Conservation (phyloP, 2,888 invertebrate species). For the Pogonocherus hispidulus region DNA sequence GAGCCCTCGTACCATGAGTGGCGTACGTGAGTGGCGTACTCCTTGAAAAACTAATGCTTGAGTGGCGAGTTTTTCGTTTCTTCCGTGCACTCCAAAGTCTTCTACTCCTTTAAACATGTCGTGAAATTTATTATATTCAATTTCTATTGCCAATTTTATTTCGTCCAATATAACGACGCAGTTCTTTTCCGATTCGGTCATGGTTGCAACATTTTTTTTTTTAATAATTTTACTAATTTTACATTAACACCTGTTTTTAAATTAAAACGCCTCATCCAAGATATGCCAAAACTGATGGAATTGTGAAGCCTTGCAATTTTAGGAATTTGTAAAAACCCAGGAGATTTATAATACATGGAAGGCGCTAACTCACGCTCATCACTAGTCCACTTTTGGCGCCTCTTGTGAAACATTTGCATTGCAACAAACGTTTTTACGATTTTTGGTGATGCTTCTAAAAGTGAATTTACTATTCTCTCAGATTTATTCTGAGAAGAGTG, state of each 20-base stretch:
- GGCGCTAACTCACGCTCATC: not conserved
- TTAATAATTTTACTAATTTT: no score
- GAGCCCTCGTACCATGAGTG: not conserved
- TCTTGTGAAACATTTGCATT: not conserved
- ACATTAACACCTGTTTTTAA: not conserved
- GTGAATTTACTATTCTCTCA: no score
- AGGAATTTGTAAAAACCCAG: not conserved
- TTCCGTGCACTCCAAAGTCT: not conserved
- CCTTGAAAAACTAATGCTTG: not conserved
- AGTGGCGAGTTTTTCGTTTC: not conserved
- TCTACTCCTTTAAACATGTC: not conserved
- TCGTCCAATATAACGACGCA: no score
- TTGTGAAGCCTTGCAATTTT: no score
- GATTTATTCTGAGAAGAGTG: no score
- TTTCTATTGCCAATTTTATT: no score
- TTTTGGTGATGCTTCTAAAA: no score
- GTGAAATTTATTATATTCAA: not conserved
- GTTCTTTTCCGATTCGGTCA: no score
- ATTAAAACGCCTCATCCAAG: not conserved
- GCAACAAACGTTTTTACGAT: not conserved
- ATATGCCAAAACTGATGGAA: not conserved
- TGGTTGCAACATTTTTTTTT: no score
- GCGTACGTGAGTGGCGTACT: no score
- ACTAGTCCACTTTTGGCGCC: not conserved
- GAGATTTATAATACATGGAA: not conserved